Percentiles rank a stretch among this genome's conserved stretches.
These are phyloP conservation scores for Acrocephalus scirpaceus DNA, from an alignment of 2,797 vertebrate species.

Conservation along the genomic window DNA sequence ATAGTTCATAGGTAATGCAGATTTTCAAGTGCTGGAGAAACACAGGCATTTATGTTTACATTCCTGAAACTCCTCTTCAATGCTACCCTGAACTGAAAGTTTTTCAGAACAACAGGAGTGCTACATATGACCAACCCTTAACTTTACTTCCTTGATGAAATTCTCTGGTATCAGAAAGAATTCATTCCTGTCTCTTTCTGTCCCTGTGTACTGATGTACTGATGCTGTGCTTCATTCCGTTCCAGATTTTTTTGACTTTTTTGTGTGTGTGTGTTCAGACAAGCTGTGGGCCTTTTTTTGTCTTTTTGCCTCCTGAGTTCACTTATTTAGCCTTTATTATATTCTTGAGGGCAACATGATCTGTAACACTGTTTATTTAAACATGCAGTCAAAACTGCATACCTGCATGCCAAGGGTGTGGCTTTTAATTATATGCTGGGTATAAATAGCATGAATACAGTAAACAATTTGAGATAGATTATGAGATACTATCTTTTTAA, in stretches of 20 bases:
- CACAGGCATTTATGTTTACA: neutral
- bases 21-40: neutral
- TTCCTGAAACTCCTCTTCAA: neutral
- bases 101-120: neutral
- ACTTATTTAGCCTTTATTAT: neutral
- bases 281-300: neutral
- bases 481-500: slow-evolving; percentile 6
- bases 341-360: neutral
- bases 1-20: neutral
- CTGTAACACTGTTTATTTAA: neutral
- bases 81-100: neutral
- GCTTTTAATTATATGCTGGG: neutral
- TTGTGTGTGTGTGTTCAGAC: neutral
- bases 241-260: neutral
- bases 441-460: slow-evolving; percentile 11
- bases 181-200: neutral
- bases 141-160: neutral
- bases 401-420: neutral
- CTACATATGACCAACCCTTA: neutral
- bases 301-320: slow-evolving; percentile 8
- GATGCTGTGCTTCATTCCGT: neutral
- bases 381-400: neutral
- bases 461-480: neutral
- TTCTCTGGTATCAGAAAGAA: neutral
- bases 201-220: neutral